Evolutionary conservation across 2,113 vertebrate species (phyloP), one percentile per base, ranked within the genome.

Genomic region (Herpetotheres cachinnans): DNA sequence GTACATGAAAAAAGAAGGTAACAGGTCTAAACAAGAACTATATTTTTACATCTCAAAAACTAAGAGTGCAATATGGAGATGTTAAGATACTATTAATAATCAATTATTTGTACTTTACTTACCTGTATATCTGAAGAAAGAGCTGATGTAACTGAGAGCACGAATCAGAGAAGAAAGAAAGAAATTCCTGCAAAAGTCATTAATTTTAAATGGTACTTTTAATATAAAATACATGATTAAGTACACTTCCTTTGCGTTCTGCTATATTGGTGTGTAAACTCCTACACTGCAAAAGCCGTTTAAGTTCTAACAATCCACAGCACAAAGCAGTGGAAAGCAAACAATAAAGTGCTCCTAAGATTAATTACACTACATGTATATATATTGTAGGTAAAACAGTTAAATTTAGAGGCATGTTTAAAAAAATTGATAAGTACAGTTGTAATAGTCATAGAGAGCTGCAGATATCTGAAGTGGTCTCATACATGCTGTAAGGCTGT

Each of bases 91-190:
- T 14, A 58, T 11, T 17, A 82, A 21, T 49, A 65, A 40, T 26
- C 32, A 72, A 21, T 38, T 69, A 32, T 21, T 55, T 89, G 46
- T 69, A 40, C 40, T 82, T 86, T 62, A 84, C 95, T 93, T 98
- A 99, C 99, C 99, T 99, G 93, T 99, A 63, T 76, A 99, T 97
- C 96, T 99, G 98, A 91, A 99, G 99, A 97, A 99, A 99, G 54
- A 99, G 97, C 50, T 98, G 98, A 95, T 99, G 98, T 86, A 99
- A 97, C 50, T 66, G 79, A 91, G 76, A 82, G 78, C 99, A 99
- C 15, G 94, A 98, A 74, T 98, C 98, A 44, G 98, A 97, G 71
- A 99, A 96, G 85, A 98, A 99, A 86, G 96, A 96, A 93, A 98
- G 98, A 91, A 99, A 99, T 97, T 99, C 99, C 99, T 99, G 96